Evolutionary conservation across 35 echinoderm and acorn worm genomes (phyloP), one percentile per base, ranked within the genome.

Genomic region (Ptychodera flava): DNA sequence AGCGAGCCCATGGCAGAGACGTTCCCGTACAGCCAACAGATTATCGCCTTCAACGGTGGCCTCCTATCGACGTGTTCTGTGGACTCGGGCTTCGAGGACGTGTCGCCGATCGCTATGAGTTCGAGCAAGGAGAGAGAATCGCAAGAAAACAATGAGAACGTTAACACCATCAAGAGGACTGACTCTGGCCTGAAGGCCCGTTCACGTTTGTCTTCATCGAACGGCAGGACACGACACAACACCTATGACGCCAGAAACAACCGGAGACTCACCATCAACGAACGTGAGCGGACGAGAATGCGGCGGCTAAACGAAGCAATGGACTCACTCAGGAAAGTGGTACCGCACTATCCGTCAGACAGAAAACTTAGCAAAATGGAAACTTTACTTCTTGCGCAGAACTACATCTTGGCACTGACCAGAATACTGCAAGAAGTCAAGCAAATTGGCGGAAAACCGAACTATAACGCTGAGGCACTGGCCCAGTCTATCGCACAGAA

Each of bases 361-460:
- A 82, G 64, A 32, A 86, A 90, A 80, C 36, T 90, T n/a, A 93
- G 92, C 37, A 93, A 93, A 79, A 93, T 93, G 92, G 92, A 93
- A 36, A 93, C 92, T 27, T 85, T 93, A 34, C 80, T 93, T 28
- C 85, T 93, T 30, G 92, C 92, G 16, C 92, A 93, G 84, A 93
- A 82, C 45, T 93, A 93, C 85, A 93, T 93, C 33, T 38, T 87
- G 64, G 92, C 92, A 27, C 80, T 93, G 32, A 80, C 88, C 2
- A 78, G 78, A 28, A 37, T 90, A 78, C 88, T 93, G 35, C 85
- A 93, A 38, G 84, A 93, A n/a, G 85, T 28, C 28, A 53, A 88
- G 14, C 80, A 33, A 1, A 82, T 33, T 82, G 80, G 32, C 16
- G 32, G 10, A 27, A 34, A 82, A 15, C 31, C 10, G 22, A 31